phyloP scores from a whole-genome alignment of 2,888 invertebrate genomes.

The Geophilus truncorum region DNA sequence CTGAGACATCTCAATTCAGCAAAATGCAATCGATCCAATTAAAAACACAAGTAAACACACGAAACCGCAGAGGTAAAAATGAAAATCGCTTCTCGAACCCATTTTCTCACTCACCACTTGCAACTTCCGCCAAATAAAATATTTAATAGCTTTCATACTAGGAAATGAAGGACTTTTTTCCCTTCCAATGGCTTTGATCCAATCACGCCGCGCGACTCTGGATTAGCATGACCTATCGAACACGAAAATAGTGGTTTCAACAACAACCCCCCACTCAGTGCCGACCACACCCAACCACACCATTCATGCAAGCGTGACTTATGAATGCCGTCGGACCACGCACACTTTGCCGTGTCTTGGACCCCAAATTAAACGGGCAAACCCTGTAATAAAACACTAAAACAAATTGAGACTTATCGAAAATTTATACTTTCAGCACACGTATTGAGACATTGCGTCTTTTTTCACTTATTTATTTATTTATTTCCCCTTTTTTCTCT shows the following conservation, averaged over 20 bases:
- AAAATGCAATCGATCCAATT: background rate
- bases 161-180: background rate
- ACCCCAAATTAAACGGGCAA: background rate
- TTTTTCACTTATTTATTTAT: background rate
- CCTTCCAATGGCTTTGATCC: background rate
- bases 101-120: background rate
- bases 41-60: background rate
- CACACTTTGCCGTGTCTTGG: background rate
- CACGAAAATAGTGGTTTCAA: constrained; percentile 9
- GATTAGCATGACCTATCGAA: constrained; percentile 23
- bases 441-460: background rate
- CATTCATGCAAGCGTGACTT: constrained; percentile 29
- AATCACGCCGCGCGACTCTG: background rate
- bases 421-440: background rate
- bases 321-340: background rate
- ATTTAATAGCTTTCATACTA: background rate
- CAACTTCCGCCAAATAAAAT: constrained; percentile 9
- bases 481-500: background rate
- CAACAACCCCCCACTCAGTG: background rate
- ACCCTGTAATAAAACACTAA: constrained; percentile 31
- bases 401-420: constrained; percentile 15
- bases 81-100: background rate
- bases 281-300: constrained; percentile 23
- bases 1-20: background rate
- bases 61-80: background rate